Conservation (phyloP, 1,140 invertebrate genomes). For the Eriocheir sinensis region DNA sequence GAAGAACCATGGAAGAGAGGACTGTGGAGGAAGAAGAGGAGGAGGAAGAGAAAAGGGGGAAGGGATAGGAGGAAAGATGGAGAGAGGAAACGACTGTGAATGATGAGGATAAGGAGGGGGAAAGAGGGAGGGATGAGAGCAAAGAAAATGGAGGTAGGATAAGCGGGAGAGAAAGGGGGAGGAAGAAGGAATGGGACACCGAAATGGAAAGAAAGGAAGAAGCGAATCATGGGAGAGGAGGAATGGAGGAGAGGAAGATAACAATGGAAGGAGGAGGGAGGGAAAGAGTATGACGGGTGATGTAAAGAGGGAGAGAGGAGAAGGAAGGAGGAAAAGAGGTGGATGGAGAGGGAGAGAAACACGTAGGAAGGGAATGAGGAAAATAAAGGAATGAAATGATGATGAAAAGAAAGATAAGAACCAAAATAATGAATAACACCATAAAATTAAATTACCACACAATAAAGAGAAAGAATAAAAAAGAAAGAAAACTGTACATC, state of each 20-base stretch:
- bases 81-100: too few species aligned
- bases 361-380: too few species aligned
- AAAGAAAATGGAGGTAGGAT: background rate
- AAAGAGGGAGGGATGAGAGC: too few species aligned
- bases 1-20: background rate
- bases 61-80: background rate
- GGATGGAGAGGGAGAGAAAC: background rate
- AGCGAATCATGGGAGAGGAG: too few species aligned
- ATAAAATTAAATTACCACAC: too few species aligned
- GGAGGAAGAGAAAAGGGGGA: background rate
- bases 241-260: background rate
- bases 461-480: too few species aligned
- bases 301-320: too few species aligned
- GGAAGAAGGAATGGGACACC: too few species aligned
- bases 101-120: background rate
- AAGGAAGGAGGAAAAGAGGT: background rate
- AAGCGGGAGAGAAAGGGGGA: background rate
- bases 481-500: too few species aligned
- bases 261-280: background rate
- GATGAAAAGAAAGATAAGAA: background rate
- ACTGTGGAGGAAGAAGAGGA: too few species aligned
- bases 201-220: background rate
- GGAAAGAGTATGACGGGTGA: background rate
- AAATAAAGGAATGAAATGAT: background rate
- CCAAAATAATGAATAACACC: too few species aligned